Base-by-base conservation (phyloP, 2,888 invertebrate genomes). In the Cheilosia variabilis region DNA sequence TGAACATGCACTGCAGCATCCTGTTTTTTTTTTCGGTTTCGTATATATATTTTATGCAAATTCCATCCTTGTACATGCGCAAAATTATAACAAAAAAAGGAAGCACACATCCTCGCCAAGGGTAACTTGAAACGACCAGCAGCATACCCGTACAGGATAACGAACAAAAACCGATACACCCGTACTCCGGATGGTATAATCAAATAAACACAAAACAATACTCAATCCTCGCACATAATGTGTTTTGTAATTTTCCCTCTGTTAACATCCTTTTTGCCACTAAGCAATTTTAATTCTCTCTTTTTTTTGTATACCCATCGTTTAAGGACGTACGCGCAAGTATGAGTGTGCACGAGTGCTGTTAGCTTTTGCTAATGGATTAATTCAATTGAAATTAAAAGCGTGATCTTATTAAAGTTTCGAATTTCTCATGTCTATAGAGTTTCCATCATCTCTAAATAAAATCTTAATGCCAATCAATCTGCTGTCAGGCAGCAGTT, bases 391-490 rank as follows among this genome's bases (percentile, higher is more conserved):
- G 50, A 81, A 81, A 81, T 86, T 76, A 77, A 77, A 77, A 81
- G 75, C 71, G 75, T 86, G 84, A 86, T 80, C 71, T 63, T 77
- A 81, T 81, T 81, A 66, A 57, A 72, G 86, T 72, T 72, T 86
- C 68, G 43, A 81, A 76, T 86, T 80, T 77, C 86, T 55, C 31
- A 3, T 69, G 24, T 22, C 43, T 60, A 13, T 66, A 55, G 71
- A 66, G 65, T 58, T 52, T 52, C 9, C 13, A 65, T 45, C 60
- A 71, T 73, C 43, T 52, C 65, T 66, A 71, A 76, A 86, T 68
- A 62, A 63, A 81, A 81, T 81, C 80, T 71, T 80, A 84, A 75
- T 84, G 80, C 66, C 80, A 81, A 81, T 80, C 86, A 86, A 81
- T 86, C 81, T 81, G 57, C 65, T 69, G 37, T 50, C 57, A 75